Percentiles rank a stretch among this genome's conserved stretches.
These are phyloP conservation scores for Grapholita molesta DNA, from an alignment of 1,140 invertebrate genomes.

Conservation along the genomic window DNA sequence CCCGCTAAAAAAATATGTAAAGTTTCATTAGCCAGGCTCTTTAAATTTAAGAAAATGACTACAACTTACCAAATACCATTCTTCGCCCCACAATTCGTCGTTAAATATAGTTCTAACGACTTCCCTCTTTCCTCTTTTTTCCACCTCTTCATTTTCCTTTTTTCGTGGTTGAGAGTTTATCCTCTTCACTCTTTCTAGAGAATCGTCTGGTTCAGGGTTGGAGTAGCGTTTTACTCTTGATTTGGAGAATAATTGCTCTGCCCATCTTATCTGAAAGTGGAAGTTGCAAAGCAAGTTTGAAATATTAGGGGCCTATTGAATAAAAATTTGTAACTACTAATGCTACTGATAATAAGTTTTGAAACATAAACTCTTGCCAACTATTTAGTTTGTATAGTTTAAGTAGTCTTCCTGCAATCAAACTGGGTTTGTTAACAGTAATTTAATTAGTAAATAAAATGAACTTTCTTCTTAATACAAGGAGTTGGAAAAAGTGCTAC, in stretches of 20 bases:
- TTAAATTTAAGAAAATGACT: not conserved
- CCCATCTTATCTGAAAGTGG: slow-evolving; percentile 80
- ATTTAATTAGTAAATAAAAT: too few relatives aligned
- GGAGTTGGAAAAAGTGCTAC: too few relatives aligned
- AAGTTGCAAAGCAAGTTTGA: not conserved
- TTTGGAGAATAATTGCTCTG: slow-evolving; percentile 83
- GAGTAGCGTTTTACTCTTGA: slow-evolving; percentile 80
- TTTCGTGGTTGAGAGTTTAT: slow-evolving; percentile 40
- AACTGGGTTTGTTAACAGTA: too few relatives aligned
- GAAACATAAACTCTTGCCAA: too few relatives aligned
- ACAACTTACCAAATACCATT: slow-evolving; percentile 94
- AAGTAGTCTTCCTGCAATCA: too few relatives aligned
- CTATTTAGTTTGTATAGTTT: too few relatives aligned
- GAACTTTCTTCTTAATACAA: too few relatives aligned
- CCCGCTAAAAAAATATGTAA: not conserved
- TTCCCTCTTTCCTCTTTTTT: slow-evolving; percentile 18
- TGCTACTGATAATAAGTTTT: too few relatives aligned
- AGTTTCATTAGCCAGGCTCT: too few relatives aligned
- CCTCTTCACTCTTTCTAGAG: slow-evolving; percentile 58
- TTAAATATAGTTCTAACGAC: slow-evolving; percentile 80
- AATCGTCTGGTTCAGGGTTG: slow-evolving; percentile 37
- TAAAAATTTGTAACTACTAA: too few relatives aligned
- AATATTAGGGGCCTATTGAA: too few relatives aligned
- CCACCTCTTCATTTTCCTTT: too few relatives aligned
- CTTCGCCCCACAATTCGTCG: slow-evolving; percentile 90